phyloP scores from a whole-genome alignment of 2,888 invertebrate genomes.

The Rotaria magnacalcarata region DNA sequence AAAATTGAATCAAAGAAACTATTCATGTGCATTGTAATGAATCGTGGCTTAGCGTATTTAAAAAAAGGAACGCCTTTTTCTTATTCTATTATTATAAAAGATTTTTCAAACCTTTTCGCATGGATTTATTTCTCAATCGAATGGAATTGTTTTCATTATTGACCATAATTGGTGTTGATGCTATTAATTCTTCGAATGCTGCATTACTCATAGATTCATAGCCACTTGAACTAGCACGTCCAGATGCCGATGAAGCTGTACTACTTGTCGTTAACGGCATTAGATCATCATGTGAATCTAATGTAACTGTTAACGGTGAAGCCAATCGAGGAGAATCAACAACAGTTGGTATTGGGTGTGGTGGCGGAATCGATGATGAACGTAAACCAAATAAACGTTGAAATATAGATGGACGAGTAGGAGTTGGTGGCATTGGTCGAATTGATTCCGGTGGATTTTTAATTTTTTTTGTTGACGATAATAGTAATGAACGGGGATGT shows the following conservation, averaged over 20 bases:
- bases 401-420: background rate
- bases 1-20: too few species aligned
- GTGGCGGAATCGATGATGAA: background rate
- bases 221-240: conserved; percentile 37
- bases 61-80: too few species aligned
- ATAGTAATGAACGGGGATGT: background rate
- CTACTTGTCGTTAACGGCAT: conserved; percentile 26
- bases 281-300: background rate
- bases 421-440: background rate
- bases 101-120: background rate
- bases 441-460: background rate
- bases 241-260: background rate
- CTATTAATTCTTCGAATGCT: background rate
- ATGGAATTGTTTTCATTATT: background rate
- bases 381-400: conserved; percentile 37
- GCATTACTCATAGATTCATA: conserved; percentile 32
- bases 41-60: too few species aligned
- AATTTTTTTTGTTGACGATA: background rate
- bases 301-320: background rate
- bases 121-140: background rate
- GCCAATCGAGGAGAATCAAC: background rate
- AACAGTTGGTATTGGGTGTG: background rate
- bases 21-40: too few species aligned
- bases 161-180: background rate
- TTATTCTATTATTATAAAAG: too few species aligned